Conservation (phyloP, 2,113 vertebrate genomes). For the Malurus cyaneus region DNA sequence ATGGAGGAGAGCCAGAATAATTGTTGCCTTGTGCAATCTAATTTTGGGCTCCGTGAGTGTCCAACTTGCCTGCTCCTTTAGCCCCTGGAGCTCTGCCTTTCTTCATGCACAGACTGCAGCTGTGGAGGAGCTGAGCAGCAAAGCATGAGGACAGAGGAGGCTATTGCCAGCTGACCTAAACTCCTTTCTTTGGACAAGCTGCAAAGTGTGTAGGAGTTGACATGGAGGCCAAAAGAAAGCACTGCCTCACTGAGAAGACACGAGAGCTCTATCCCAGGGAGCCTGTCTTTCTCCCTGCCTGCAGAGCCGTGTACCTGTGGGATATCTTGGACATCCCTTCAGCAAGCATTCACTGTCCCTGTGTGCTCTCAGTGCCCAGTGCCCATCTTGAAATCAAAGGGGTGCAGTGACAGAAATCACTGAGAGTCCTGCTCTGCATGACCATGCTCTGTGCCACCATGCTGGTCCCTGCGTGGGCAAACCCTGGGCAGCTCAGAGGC, state of each 20-base stretch:
- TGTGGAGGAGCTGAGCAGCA: not conserved
- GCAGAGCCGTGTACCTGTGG: rapidly evolving
- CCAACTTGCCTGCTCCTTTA: not conserved
- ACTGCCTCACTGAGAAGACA: not conserved
- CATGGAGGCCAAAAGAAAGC: not conserved
- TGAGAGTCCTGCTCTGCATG: not conserved
- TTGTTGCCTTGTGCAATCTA: not conserved
- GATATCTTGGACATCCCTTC: not conserved
- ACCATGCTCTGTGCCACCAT: rapidly evolving
- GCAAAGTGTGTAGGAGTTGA: not conserved
- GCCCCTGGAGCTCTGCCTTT: not conserved
- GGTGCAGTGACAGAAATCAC: not conserved
- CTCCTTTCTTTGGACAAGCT: not conserved
- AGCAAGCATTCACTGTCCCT: not conserved
- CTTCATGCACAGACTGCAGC: not conserved
- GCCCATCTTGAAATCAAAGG: not conserved
- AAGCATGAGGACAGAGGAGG: not conserved
- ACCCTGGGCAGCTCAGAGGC: not conserved
- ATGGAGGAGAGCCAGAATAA: not conserved
- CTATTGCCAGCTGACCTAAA: not conserved
- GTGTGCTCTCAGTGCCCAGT: not conserved
- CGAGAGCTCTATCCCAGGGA: not conserved
- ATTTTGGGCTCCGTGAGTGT: not conserved
- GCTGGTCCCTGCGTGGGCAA: not conserved
- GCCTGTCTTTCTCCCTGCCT: not conserved